Percentiles rank a stretch among this genome's conserved stretches.
phyloP scores from a whole-genome alignment of 1,140 invertebrate genomes.

The Cotesia typhae region DNA sequence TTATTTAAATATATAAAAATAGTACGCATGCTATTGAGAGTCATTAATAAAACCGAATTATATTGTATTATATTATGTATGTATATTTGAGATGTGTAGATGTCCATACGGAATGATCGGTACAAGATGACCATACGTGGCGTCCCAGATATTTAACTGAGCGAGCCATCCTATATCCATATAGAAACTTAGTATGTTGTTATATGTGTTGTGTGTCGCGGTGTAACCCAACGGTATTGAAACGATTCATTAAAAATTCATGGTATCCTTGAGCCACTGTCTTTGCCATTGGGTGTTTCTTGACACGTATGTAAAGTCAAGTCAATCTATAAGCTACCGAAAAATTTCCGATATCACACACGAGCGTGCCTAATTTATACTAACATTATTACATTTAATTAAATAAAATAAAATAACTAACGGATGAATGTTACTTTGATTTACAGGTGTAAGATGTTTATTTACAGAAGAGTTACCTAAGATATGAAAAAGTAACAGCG shows the following conservation, averaged over 20 bases:
- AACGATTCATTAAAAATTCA: constrained; percentile 54
- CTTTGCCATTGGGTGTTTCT: constrained; percentile 8
- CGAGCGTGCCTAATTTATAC: no score
- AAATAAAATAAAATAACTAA: no score
- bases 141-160: constrained; percentile 48
- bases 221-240: constrained; percentile 50
- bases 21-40: no score
- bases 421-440: no score
- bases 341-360: no score
- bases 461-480: neutral
- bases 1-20: no score
- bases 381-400: no score
- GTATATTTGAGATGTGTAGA: constrained; percentile 14
- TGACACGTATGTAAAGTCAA: constrained; percentile 18
- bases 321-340: constrained; percentile 7
- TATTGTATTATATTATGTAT: no score
- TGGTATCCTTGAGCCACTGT: constrained; percentile 44
- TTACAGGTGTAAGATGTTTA: neutral
- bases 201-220: neutral
- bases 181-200: constrained; percentile 16
- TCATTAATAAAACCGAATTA: no score
- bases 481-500: neutral
- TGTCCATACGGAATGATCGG: constrained; percentile 52
- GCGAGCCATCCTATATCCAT: constrained; percentile 15
- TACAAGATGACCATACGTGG: constrained; percentile 48